Evolutionary conservation across 2,113 vertebrate species (phyloP), one percentile per base, ranked within the genome.

Genomic region (Myxocyprinus asiaticus): DNA sequence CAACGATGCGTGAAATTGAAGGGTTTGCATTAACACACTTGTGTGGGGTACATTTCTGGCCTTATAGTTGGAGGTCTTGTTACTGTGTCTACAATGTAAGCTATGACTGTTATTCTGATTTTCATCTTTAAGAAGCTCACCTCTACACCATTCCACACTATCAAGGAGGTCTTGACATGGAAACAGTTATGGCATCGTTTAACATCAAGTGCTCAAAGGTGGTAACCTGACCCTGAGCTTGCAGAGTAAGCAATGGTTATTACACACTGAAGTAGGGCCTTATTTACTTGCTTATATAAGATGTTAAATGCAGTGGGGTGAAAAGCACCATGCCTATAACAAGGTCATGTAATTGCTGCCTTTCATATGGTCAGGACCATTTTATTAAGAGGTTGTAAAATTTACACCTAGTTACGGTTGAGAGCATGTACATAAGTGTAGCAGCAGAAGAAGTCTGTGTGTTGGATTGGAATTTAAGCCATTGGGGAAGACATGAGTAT

Each of bases 241-340:
- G 14, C 11, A 55, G 4, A 42, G 17, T 22, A 7, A 67, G 47
- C n/a, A 50, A n/a, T n/a, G n/a, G 50, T 5, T 50, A 68, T 6
- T 68, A 10, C 47, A 68, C 14, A n/a, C n/a, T n/a, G n/a, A 67
- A 9, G 6, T 48, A 50, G 45, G 10, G 22, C 9, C 15, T 50
- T 22, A 48, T n/a, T 9, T 42, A 42, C 33, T 33, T 14, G 11
- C 50, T 69, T 69, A 69, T 42, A 69, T 69, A 69, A 69, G 50
- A 69, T 42, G 50, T 55, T 69, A 69, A 55, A 48, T 48, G 47
- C 47, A n/a, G n/a, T n/a, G n/a, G n/a, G n/a, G n/a, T n/a, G n/a
- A n/a, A n/a, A 48, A 48, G 8, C 4, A 48, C 5, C 12, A 3
- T 43, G 48, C 22, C 51, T 55, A 17, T 69, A 42, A 55, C 4